Evolutionary conservation across 2,113 vertebrate species (phyloP).

Genomic region (Monopterus albus): DNA sequence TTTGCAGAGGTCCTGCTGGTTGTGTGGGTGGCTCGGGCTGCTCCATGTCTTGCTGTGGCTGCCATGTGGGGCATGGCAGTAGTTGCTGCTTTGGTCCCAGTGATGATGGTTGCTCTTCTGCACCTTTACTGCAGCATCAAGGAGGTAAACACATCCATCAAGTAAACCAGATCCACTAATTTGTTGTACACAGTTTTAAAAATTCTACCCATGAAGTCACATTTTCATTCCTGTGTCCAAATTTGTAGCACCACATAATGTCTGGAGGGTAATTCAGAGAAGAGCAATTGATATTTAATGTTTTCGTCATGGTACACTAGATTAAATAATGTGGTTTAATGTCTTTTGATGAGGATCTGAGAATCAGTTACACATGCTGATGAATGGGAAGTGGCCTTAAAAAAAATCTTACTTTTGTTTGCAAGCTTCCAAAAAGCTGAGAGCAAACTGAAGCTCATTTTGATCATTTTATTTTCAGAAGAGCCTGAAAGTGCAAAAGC

Average conservation of each 20-base stretch:
- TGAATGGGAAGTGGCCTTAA: not conserved
- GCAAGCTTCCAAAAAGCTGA: slow-evolving; percentile 70
- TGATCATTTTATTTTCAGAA: slow-evolving; percentile 61
- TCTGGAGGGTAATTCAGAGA: slow-evolving; percentile 51
- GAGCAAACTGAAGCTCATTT: slow-evolving; percentile 71
- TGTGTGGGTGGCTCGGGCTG: slow-evolving; percentile 80
- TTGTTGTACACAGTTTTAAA: not conserved
- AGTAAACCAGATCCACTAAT: slow-evolving; percentile 1
- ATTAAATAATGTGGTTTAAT: slow-evolving; percentile 64
- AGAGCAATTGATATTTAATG: slow-evolving; percentile 75
- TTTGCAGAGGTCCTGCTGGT: slow-evolving; percentile 91
- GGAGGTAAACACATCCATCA: slow-evolving; percentile 27
- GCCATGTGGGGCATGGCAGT: slow-evolving; percentile 88
- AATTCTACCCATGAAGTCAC: slow-evolving; percentile 48
- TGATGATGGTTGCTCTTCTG: slow-evolving; percentile 93
- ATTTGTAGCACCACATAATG: slow-evolving; percentile 40
- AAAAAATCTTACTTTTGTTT: slow-evolving; percentile 76
- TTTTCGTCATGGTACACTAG: slow-evolving; percentile 49
- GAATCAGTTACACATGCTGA: slow-evolving; percentile 35
- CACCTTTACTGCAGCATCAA: slow-evolving; percentile 87
- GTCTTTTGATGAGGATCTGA: slow-evolving; percentile 48
- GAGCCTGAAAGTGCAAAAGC: slow-evolving; percentile 7
- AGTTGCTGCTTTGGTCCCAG: slow-evolving; percentile 92
- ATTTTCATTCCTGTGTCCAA: slow-evolving; percentile 51
- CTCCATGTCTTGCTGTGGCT: slow-evolving; percentile 91